Evolutionary conservation across 2,888 invertebrate genomes (phyloP).

Genomic region (Eupithecia subfuscata): DNA sequence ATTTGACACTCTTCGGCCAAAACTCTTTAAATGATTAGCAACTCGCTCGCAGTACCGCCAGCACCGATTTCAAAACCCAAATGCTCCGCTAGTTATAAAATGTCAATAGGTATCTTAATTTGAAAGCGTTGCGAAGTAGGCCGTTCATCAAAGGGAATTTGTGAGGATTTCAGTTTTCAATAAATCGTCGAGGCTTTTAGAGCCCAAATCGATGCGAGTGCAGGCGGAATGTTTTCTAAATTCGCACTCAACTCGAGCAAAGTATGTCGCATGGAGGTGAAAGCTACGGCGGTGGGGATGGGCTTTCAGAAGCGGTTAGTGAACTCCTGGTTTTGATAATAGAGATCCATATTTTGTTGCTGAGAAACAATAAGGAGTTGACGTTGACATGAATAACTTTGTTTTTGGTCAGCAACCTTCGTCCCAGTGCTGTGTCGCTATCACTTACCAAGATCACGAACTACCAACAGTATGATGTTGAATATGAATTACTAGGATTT

Average conservation of each 20-base stretch:
- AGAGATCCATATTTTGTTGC: background rate
- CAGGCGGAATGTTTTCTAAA: slow-evolving; percentile 18
- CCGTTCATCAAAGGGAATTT: slow-evolving; percentile 30
- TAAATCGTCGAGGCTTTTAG: slow-evolving; percentile 32
- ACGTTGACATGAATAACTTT: background rate
- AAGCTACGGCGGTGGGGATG: background rate
- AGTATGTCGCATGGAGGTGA: background rate
- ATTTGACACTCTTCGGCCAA: too few relatives aligned
- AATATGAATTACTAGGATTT: background rate
- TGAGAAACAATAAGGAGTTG: too few relatives aligned
- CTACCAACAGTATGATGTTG: background rate
- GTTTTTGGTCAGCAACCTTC: background rate
- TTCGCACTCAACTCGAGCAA: slow-evolving; percentile 3
- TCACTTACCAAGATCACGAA: too few relatives aligned
- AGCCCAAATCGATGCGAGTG: slow-evolving; percentile 24
- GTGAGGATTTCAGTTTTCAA: slow-evolving; percentile 33
- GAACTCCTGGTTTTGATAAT: too few relatives aligned
- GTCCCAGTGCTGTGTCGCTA: background rate
- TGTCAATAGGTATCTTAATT: slow-evolving; percentile 18
- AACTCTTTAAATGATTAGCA: too few relatives aligned
- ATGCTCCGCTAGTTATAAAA: background rate
- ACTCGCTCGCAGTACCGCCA: too few relatives aligned
- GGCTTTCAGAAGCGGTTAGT: background rate
- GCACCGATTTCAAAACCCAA: background rate
- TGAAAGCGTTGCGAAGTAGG: slow-evolving; percentile 16